These are phyloP conservation scores for Tethea ocularis DNA, from an alignment of 2,888 invertebrate genomes.

Conservation along the genomic window DNA sequence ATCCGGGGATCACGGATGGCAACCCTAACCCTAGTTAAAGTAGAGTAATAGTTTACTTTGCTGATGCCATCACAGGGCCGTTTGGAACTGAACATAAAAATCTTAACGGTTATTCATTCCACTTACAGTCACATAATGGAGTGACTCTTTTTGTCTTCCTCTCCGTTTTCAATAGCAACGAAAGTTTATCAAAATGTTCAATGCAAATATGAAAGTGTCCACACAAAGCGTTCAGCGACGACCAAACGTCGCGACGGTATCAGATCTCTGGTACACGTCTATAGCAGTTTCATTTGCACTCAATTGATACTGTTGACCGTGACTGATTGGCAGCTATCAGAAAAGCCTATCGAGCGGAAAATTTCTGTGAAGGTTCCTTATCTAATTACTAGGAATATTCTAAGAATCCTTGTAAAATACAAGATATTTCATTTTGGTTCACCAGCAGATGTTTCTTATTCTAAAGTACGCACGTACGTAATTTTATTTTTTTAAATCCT, in stretches of 20 bases:
- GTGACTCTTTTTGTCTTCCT: neutral
- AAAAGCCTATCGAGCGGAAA: neutral
- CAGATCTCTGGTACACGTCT: neutral
- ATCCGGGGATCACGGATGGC: no score
- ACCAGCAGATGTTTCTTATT: no score
- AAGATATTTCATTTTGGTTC: no score
- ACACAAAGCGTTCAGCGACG: neutral
- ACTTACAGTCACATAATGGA: neutral
- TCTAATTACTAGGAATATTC: neutral
- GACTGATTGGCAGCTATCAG: neutral
- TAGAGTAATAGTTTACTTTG: no score
- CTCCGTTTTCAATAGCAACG: neutral
- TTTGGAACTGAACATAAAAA: neutral
- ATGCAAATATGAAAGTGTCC: neutral
- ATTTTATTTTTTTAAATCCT: no score
- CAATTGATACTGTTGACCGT: constrained; percentile 1
- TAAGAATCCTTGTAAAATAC: neutral
- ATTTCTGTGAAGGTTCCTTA: neutral
- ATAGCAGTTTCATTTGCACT: constrained; percentile 1
- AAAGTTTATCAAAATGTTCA: neutral
- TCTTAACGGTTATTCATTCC: neutral
- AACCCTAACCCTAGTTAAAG: no score
- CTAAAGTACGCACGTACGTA: no score
- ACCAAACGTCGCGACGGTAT: neutral
- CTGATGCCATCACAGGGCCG: no score